Conservation (phyloP, 2,888 invertebrate species). For the Incurvaria masculella region DNA sequence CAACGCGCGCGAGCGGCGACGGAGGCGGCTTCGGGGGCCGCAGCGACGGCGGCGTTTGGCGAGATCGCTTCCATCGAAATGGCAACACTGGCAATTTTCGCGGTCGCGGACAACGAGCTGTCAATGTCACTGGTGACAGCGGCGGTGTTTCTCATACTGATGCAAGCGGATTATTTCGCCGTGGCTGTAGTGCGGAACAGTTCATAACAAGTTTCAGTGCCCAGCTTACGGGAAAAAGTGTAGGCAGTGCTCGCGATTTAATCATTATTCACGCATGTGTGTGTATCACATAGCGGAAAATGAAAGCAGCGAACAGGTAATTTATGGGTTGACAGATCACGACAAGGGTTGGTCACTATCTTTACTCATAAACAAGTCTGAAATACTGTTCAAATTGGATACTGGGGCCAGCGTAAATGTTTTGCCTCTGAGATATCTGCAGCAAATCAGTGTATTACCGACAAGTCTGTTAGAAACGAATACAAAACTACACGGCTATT, state of each 20-base stretch:
- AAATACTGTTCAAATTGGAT: neutral
- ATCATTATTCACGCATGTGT: neutral
- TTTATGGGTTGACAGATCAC: neutral
- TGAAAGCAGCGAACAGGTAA: neutral
- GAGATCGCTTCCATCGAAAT: no score
- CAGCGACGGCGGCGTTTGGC: no score
- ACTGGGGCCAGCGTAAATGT: neutral
- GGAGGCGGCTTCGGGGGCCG: no score
- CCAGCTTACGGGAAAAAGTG: neutral
- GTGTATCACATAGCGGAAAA: neutral
- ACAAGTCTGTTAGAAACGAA: neutral
- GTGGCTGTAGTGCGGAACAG: neutral
- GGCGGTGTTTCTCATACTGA: no score
- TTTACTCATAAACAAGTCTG: neutral
- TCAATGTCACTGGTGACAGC: no score
- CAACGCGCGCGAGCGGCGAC: no score
- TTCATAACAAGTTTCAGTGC: neutral
- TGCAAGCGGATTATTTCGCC: no score
- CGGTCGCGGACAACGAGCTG: no score
- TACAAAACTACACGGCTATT: neutral
- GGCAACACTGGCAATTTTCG: no score
- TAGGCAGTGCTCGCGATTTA: neutral
- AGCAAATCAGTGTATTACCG: neutral
- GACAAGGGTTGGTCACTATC: neutral
- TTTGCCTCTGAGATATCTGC: neutral